Evolutionary conservation across 1,140 invertebrate genomes (phyloP).

Genomic region (Zaprionus lachaisei): DNA sequence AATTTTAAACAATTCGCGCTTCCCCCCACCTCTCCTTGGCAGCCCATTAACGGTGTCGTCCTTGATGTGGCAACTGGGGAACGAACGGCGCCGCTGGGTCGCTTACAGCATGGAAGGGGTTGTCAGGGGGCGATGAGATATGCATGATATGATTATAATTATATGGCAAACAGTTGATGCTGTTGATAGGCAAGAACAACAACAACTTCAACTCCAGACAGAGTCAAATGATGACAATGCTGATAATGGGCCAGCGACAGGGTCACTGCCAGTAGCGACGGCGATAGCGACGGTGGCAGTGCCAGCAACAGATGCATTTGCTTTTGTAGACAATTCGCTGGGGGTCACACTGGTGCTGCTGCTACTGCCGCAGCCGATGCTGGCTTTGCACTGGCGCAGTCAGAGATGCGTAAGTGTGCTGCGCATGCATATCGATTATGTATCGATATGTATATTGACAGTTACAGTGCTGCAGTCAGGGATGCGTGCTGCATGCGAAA

Average conservation of each 20-base stretch:
- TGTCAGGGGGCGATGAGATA: conserved; percentile 11
- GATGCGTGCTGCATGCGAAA: not conserved
- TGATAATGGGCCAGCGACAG: conserved; percentile 47
- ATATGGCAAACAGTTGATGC: conserved; percentile 28
- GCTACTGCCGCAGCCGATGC: conserved; percentile 12
- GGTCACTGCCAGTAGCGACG: conserved; percentile 52
- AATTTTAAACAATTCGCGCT: conserved; percentile 77
- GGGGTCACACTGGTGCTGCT: conserved; percentile 53
- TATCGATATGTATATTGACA: not conserved
- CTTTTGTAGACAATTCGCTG: conserved; percentile 43
- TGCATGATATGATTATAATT: conserved; percentile 51
- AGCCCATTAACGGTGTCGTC: conserved; percentile 75
- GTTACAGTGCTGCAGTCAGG: too few species aligned
- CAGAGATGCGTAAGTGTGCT: not conserved
- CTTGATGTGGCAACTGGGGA: conserved; percentile 49
- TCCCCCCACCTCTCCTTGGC: conserved; percentile 46
- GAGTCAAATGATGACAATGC: conserved; percentile 40
- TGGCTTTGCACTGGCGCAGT: conserved; percentile 1
- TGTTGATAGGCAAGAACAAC: conserved; percentile 10
- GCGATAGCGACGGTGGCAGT: not conserved
- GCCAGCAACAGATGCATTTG: conserved; percentile 33
- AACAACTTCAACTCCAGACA: conserved; percentile 24
- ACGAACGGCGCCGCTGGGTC: conserved; percentile 19
- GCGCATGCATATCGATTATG: not conserved
- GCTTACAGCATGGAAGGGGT: conserved; percentile 23